A percentile compares a stretch with the other conserved stretches of the same genome.
These are phyloP conservation scores for Hololepta plana DNA, from an alignment of 2,888 invertebrate species.

Conservation along the genomic window DNA sequence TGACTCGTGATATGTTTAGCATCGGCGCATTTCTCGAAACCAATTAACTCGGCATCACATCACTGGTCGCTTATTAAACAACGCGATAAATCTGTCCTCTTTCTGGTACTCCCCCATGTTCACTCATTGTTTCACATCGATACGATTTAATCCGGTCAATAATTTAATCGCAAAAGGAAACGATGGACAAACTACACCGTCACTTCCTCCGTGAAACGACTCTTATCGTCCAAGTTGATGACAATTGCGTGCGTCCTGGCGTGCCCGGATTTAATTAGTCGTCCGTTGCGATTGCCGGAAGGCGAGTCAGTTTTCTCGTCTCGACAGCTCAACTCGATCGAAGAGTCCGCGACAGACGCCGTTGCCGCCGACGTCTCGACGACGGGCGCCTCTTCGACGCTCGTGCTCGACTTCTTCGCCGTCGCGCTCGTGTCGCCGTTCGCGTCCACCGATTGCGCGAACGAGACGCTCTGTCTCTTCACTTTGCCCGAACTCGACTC, in stretches of 20 bases:
- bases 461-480: conserved; percentile 27
- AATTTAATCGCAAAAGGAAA: conserved; percentile 5
- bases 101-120: no score
- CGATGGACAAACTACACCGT: conserved; percentile 56
- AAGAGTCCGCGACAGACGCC: conserved; percentile 5
- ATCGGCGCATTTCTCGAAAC: no score
- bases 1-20: no score
- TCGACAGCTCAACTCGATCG: background rate
- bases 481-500: conserved; percentile 16
- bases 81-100: no score
- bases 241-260: conserved; percentile 60
- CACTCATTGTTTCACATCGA: no score
- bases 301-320: conserved; percentile 12
- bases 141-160: background rate
- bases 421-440: conserved; percentile 9
- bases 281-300: conserved; percentile 19
- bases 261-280: conserved; percentile 38
- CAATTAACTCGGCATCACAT: no score
- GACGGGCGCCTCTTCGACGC: conserved; percentile 12
- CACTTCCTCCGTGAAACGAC: conserved; percentile 64
- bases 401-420: conserved; percentile 7
- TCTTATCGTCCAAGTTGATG: conserved; percentile 63
- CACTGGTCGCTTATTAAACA: no score
- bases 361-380: conserved; percentile 6
- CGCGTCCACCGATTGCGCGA: conserved; percentile 24